Conservation (phyloP, 2,113 vertebrate species). For the Thalassarche chlororhynchos region DNA sequence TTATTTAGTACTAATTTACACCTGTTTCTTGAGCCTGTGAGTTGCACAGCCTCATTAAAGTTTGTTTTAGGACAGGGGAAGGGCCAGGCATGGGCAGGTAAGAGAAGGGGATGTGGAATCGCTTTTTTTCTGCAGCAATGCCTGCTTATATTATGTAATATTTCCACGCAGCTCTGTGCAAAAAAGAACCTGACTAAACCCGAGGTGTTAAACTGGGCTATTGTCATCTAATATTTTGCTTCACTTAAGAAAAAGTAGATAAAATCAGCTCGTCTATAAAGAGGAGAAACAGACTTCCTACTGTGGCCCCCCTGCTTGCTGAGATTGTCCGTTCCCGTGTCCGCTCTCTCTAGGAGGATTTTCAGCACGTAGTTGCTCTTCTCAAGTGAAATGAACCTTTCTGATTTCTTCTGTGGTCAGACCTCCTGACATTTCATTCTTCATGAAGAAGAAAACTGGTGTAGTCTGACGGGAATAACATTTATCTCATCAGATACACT, state of each 20-base stretch:
- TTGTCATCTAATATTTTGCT: not conserved
- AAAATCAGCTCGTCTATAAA: not conserved
- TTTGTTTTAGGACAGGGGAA: not conserved
- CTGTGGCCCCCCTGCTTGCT: not conserved
- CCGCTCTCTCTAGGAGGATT: not conserved
- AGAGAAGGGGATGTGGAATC: not conserved
- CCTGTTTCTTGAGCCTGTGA: not conserved
- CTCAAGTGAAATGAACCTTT: not conserved
- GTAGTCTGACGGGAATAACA: not conserved
- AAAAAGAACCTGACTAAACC: not conserved
- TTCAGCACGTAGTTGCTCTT: not conserved
- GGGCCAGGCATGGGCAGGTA: not conserved
- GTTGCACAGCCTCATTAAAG: not conserved
- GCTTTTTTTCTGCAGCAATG: not conserved
- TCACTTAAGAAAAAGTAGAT: not conserved
- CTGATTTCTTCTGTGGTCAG: not conserved
- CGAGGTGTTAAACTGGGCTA: not conserved
- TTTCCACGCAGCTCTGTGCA: not conserved
- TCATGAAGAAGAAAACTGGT: not conserved
- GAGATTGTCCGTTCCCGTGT: not conserved
- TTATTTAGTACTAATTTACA: not conserved
- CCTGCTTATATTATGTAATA: not conserved
- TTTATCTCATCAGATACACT: constrained; percentile 5
- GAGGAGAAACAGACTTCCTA: not conserved
- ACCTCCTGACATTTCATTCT: constrained; percentile 7